Conservation (phyloP, 1,140 invertebrate genomes). For the Tetranychus urticae region DNA sequence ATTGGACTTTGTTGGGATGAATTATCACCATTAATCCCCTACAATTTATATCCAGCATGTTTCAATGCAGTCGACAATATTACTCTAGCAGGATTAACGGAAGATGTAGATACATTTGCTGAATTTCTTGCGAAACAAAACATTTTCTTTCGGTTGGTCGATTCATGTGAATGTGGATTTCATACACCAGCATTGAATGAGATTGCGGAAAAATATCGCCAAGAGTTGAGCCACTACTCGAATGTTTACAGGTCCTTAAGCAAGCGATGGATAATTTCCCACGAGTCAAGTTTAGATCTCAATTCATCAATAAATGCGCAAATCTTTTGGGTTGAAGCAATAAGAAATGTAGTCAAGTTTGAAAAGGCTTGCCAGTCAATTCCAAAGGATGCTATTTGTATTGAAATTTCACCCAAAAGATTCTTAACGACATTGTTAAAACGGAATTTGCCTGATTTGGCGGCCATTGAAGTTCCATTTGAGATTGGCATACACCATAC, state of each 20-base stretch:
- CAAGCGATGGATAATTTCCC: too few species aligned
- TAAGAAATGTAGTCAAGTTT: conserved; percentile 26
- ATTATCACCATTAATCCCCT: conserved; percentile 39
- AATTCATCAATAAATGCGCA: too few species aligned
- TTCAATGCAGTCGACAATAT: conserved; percentile 76
- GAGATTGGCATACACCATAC: neutral
- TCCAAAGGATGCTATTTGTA: conserved; percentile 38
- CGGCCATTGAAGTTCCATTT: neutral
- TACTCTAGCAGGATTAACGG: conserved; percentile 61
- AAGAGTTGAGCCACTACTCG: too few species aligned
- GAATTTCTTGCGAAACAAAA: neutral
- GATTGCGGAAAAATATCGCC: neutral
- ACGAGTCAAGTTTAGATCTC: too few species aligned
- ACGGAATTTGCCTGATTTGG: conserved; percentile 30
- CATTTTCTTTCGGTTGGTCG: neutral
- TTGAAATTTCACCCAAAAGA: conserved; percentile 48
- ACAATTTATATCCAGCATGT: conserved; percentile 60
- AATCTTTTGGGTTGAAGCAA: neutral
- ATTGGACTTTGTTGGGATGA: conserved; percentile 33
- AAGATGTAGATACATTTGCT: conserved; percentile 41
- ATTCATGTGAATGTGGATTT: neutral
- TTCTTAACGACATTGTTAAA: conserved; percentile 64
- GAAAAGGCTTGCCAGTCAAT: conserved; percentile 53
- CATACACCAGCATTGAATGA: neutral
- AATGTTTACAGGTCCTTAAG: too few species aligned